Conservation (phyloP, 1,140 invertebrate genomes). For the Drosophila murphyi region DNA sequence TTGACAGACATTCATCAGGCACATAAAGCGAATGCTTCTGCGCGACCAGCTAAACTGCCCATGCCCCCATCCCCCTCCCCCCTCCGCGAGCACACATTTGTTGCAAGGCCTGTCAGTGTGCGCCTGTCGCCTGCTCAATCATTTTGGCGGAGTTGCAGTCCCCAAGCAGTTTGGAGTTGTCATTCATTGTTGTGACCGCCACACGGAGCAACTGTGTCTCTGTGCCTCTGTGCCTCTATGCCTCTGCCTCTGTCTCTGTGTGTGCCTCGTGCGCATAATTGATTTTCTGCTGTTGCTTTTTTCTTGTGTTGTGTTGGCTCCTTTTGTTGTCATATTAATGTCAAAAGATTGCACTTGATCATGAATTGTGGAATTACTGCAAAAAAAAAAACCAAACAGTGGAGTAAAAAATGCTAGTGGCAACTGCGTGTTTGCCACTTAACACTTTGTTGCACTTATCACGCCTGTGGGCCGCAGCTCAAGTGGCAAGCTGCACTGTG, state of each 20-base stretch:
- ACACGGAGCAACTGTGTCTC: neutral
- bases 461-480: slow-evolving; percentile 28
- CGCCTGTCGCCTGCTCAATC: slow-evolving; percentile 77
- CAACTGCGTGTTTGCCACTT: slow-evolving; percentile 74
- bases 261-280: slow-evolving; percentile 77
- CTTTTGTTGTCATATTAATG: slow-evolving; percentile 80
- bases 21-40: slow-evolving; percentile 25
- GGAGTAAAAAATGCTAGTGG: slow-evolving; percentile 19
- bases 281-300: slow-evolving; percentile 42
- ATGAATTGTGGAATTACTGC: slow-evolving; percentile 65
- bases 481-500: slow-evolving; percentile 42
- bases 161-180: slow-evolving; percentile 38
- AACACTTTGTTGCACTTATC: slow-evolving; percentile 40
- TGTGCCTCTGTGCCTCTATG: neutral
- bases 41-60: neutral
- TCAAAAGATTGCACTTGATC: slow-evolving; percentile 82
- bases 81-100: too few species aligned
- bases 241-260: neutral
- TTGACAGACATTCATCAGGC: slow-evolving; percentile 79
- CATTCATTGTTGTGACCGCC: slow-evolving; percentile 42
- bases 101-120: slow-evolving; percentile 31
- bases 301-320: slow-evolving; percentile 22
- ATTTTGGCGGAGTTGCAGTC: slow-evolving; percentile 34
- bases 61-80: neutral
- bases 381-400: slow-evolving; percentile 3